These are phyloP conservation scores for Nezara viridula DNA, from an alignment of 2,888 invertebrate genomes.

Conservation along the genomic window DNA sequence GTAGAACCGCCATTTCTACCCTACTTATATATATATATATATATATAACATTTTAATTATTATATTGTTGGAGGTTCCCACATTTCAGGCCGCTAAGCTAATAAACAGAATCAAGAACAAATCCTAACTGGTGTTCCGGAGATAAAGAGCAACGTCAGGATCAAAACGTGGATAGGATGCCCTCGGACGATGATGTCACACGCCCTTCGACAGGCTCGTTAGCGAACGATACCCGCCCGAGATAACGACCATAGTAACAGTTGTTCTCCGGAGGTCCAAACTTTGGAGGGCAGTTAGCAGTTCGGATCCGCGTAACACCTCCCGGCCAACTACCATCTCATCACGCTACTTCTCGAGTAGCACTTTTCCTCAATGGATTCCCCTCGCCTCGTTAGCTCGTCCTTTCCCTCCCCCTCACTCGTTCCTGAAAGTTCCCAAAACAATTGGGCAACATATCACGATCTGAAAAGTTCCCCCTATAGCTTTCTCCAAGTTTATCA, in stretches of 20 bases:
- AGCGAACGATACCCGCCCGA: not conserved
- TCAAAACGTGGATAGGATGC: not conserved
- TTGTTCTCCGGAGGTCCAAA: not conserved
- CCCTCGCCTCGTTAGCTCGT: conserved; percentile 7
- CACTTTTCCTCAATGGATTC: conserved; percentile 22
- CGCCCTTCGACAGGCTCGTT: conserved; percentile 39
- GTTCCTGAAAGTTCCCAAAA: not conserved
- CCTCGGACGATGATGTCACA: not conserved
- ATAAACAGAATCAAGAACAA: not conserved
- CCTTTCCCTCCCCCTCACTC: not conserved
- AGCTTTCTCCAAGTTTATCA: not conserved
- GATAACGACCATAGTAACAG: conserved; percentile 36
- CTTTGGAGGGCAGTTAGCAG: conserved; percentile 27
- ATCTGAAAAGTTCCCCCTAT: not conserved
- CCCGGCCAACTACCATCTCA: conserved; percentile 15
- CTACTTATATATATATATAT: no score
- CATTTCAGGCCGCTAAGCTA: not conserved
- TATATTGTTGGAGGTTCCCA: not conserved
- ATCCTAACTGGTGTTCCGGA: not conserved
- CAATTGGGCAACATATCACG: conserved; percentile 13
- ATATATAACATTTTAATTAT: no score
- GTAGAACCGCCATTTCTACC: no score
- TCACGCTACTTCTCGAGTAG: not conserved
- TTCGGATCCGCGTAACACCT: not conserved
- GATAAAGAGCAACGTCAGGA: not conserved